Base-by-base conservation (phyloP, 1,140 invertebrate species). In the Luehdorfia chinensis region DNA sequence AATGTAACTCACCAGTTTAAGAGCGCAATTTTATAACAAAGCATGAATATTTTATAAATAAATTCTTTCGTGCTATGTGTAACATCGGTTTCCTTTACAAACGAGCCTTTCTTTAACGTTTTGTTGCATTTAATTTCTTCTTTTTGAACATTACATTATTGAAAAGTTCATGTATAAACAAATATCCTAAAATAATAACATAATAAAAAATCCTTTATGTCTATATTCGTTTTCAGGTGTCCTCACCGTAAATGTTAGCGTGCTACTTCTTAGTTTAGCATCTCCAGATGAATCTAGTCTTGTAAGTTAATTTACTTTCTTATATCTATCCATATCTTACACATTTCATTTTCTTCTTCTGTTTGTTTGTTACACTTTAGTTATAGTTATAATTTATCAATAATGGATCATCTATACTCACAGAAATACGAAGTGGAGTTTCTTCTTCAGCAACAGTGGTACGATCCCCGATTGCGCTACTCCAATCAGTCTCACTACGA, bases 361-460 rank as follows among this genome's bases (percentile, higher is more conserved):
- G 43, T 37, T 5, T 11, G 9, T n/a, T 7, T 32, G 14, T 47
- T 28, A 14, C 7, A 33, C 47, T 30, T 8, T 25, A 13, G 12
- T 23, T 43, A 28, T 28, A n/a, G n/a, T n/a, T 32, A 18, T 32
- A 37, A 13, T 2, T 12, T 30, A 36, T 25, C 16, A 43, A 37
- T 23, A 25, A 46, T n/a, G n/a, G n/a, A n/a, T n/a, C n/a, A n/a
- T n/a, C n/a, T n/a, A n/a, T n/a, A 32, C 31, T 87, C 88, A 5
- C 89, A 96, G 95, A 97, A 97, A 94, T 97, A 97, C 88, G 95
- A 97, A 87, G 95, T 97, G 59, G 96, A 97, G 84, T 97, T 97
- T 81, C 87, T 97, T 45, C 90, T 97, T 41, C 94, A 96, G 71
- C 95, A 97, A 81, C 94, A 95, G 83, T 97, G 96, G 95, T 93